These are phyloP conservation scores for Hyposmocoma kahamanoa DNA, from an alignment of 1,140 invertebrate species.

Conservation along the genomic window DNA sequence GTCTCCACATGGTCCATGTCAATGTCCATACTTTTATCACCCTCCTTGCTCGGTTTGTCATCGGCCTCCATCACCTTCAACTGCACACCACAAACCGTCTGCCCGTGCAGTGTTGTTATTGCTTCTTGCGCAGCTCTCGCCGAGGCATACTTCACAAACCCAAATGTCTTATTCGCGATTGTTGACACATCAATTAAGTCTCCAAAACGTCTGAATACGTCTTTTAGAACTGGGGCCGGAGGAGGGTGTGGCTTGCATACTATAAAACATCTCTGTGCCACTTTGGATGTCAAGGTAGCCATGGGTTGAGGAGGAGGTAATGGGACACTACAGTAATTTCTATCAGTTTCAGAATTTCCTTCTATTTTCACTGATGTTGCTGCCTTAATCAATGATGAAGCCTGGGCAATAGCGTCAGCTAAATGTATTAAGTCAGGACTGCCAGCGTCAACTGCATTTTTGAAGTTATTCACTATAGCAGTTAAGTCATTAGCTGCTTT, in stretches of 20 bases:
- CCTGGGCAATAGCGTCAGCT: slow-evolving; percentile 57
- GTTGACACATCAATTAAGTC: slow-evolving; percentile 94
- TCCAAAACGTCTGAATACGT: slow-evolving; percentile 95
- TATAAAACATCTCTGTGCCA: slow-evolving; percentile 76
- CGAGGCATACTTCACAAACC: slow-evolving; percentile 92
- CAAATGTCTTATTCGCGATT: slow-evolving; percentile 91
- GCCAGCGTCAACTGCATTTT: slow-evolving; percentile 41
- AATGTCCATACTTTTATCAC: slow-evolving; percentile 20
- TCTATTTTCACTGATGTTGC: slow-evolving; percentile 32
- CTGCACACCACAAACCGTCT: slow-evolving; percentile 86
- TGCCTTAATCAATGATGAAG: slow-evolving; percentile 53
- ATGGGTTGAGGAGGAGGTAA: slow-evolving; percentile 83
- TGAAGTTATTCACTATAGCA: slow-evolving; percentile 52
- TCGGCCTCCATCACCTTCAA: slow-evolving; percentile 93
- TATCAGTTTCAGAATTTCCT: slow-evolving; percentile 11
- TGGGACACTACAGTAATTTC: slow-evolving; percentile 73
- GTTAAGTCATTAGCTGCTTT: slow-evolving; percentile 48
- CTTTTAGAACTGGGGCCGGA: slow-evolving; percentile 85
- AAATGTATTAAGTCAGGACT: slow-evolving; percentile 44
- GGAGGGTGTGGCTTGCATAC: slow-evolving; percentile 89
- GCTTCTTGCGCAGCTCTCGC: slow-evolving; percentile 86
- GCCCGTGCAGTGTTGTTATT: slow-evolving; percentile 83
- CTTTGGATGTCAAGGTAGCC: slow-evolving; percentile 67
- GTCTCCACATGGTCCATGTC: slow-evolving; percentile 20
- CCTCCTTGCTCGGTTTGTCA: slow-evolving; percentile 71